Base-by-base conservation (phyloP, 2,888 invertebrate species). In the Ecdyonurus torrentis region DNA sequence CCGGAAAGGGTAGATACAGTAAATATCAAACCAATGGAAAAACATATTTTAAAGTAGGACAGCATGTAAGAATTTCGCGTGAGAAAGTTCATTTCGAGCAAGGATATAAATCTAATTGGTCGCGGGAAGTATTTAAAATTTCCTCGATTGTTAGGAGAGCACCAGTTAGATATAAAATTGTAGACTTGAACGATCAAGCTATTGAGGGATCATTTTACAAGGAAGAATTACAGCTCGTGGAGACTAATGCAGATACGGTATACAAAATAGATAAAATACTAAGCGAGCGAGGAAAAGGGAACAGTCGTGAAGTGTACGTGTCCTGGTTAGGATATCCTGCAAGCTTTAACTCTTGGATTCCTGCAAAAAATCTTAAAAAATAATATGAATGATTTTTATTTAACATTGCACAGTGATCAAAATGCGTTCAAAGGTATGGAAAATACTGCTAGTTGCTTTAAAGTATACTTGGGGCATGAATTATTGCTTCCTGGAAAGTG, bases 271-370 rank as follows among this genome's bases (percentile, higher is more conserved):
- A 69, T 37, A 67, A 68, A 66, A 65, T 69, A 10, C 20, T 70
- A 1, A 52, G 61, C 24, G 58, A 63, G 23, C 58, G 65, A 25
- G 65, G 65, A 15, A 63, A 58, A 58, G 63, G 64, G 7, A 53
- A 59, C 20, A 66, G 60, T 55, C n/a, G 52, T 37, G 61, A 66
- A 59, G 20, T 67, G 15, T 53, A 68, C 18, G 69, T 70, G 25
- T 67, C 66, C 59, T 71, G 70, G 69, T 58, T 61, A 53, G 69
- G 68, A 5, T 70, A 69, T 61, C 66, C 68, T 1, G 18, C 61
- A 5, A 65, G 65, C 24, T 68, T 69, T 53, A 69, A 69, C 59
- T 64, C 64, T 25, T 70, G 69, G 68, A 63, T 67, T 15, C 59
- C 61, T 7, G 65, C 23, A 2, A 52, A 3, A 15, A 23, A 5